A percentile compares a stretch with the other conserved stretches of the same genome.
These are phyloP conservation scores for Platyscapa corneri DNA, from an alignment of 1,140 invertebrate genomes.

Conservation along the genomic window DNA sequence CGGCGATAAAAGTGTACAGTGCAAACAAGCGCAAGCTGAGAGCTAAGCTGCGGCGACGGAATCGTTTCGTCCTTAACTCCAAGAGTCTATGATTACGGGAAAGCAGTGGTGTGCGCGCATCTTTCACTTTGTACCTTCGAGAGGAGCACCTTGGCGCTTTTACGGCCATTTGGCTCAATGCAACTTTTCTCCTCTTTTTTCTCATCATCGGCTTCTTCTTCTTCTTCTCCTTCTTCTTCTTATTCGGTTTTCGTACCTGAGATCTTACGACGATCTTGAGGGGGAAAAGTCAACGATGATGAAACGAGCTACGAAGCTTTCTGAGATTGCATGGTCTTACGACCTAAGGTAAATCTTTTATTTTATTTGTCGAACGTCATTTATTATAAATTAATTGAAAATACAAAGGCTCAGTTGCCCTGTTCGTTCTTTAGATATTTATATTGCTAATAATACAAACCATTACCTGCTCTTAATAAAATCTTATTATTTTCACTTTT, in stretches of 20 bases:
- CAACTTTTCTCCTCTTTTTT: not conserved
- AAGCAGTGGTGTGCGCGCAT: not conserved
- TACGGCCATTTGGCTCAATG: not conserved
- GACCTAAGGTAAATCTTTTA: not conserved
- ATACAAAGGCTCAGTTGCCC: not conserved
- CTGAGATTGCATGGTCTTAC: not conserved
- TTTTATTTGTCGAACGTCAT: not conserved
- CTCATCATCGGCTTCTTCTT: not conserved
- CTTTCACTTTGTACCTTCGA: constrained; percentile 9
- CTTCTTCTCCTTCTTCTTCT: not conserved
- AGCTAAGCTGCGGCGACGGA: not conserved
- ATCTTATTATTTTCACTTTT: not conserved
- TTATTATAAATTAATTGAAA: constrained; percentile 5
- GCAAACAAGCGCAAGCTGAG: constrained; percentile 11
- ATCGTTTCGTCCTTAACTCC: not conserved
- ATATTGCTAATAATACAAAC: not conserved
- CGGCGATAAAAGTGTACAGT: not conserved
- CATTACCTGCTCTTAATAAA: not conserved
- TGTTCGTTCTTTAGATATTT: not conserved
- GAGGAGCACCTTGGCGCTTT: not conserved
- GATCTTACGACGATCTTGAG: not conserved
- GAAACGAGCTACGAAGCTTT: not conserved
- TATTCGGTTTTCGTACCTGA: not conserved
- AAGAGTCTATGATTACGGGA: constrained; percentile 27
- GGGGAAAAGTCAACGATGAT: not conserved